phyloP scores from a whole-genome alignment of 2,797 vertebrate species.

The Acanthopagrus latus region DNA sequence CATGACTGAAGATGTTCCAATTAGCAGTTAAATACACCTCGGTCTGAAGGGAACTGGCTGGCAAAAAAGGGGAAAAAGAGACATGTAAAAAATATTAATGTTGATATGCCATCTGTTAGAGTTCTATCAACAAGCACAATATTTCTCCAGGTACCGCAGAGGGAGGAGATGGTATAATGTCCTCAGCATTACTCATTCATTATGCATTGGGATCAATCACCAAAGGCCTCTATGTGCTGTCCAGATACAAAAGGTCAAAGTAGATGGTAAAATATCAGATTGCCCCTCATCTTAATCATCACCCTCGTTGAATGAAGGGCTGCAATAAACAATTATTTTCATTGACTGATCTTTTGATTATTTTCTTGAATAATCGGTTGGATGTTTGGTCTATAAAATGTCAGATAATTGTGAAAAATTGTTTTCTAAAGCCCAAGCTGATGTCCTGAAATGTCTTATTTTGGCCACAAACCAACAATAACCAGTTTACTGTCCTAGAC shows the following conservation, averaged over 20 bases:
- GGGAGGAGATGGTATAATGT: conserved; percentile 48
- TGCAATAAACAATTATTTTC: too few species aligned
- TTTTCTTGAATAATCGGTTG: too few species aligned
- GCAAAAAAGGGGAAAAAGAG: conserved; percentile 21
- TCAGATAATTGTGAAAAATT: too few species aligned
- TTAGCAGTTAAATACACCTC: conserved; percentile 34
- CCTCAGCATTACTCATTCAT: conserved; percentile 58
- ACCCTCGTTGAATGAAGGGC: neutral
- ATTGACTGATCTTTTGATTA: too few species aligned
- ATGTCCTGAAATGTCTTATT: too few species aligned
- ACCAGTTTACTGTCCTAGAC: too few species aligned
- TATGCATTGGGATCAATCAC: conserved; percentile 59
- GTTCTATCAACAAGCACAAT: conserved; percentile 9
- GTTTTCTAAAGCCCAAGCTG: too few species aligned
- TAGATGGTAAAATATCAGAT: conserved; percentile 43
- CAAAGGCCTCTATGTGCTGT: conserved; percentile 31
- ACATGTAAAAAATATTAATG: conserved; percentile 13
- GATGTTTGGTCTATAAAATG: too few species aligned
- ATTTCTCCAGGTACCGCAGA: conserved; percentile 14
- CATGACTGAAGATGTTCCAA: conserved; percentile 27
- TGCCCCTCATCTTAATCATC: conserved; percentile 26
- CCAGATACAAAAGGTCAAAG: conserved; percentile 55
- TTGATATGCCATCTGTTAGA: conserved; percentile 32
- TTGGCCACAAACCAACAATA: too few species aligned
- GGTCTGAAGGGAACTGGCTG: conserved; percentile 14